Evolutionary conservation across 1,140 invertebrate genomes (phyloP), one percentile per base, ranked within the genome.

Genomic region (Portunus trituberculatus): DNA sequence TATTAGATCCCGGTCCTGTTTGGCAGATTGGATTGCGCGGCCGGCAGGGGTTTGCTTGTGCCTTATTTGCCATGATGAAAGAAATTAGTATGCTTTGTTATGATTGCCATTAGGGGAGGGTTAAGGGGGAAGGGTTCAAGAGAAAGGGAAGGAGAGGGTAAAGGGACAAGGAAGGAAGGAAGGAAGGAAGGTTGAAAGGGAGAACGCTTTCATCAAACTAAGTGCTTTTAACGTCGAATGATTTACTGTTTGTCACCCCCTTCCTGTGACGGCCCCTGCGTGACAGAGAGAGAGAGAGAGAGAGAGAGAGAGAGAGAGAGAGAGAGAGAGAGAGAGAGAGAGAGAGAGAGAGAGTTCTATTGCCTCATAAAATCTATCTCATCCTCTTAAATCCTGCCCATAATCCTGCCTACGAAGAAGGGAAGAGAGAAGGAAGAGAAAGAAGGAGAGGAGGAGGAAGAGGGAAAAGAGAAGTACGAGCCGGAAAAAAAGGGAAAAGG

Each of bases 261-360:
- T 59, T 20, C 16, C 52, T 20, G 10, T 59, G 52, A 59, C 52
- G 52, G 52, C 16, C 52, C 16, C 12, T 59, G 67, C 6, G 67
- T n/a, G 7, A n/a, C 10, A n/a, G 67, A n/a, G 67, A n/a, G 67
- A n/a, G 67, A n/a, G 67, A n/a, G 67, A n/a, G 67, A n/a, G 67
- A n/a, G 67, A n/a, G 67, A n/a, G 67, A n/a, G 20, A n/a, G 67
- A 76, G n/a, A 76, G 67, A 76, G 67, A 76, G 67, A 76, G 67
- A 76, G 67, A 76, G 67, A 76, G 67, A 76, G 67, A 76, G 67
- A 76, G 67, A 76, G 67, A 76, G 67, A 76, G 67, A 76, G 67
- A 76, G 67, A 76, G 67, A 76, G 67, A 76, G 67, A 76, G 67
- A 76, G 67, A 76, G 67, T 25, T 8, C 20, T 76, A 76, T 76